Evolutionary conservation across 2,888 invertebrate species (phyloP).

Genomic region (Dusona sp.): DNA sequence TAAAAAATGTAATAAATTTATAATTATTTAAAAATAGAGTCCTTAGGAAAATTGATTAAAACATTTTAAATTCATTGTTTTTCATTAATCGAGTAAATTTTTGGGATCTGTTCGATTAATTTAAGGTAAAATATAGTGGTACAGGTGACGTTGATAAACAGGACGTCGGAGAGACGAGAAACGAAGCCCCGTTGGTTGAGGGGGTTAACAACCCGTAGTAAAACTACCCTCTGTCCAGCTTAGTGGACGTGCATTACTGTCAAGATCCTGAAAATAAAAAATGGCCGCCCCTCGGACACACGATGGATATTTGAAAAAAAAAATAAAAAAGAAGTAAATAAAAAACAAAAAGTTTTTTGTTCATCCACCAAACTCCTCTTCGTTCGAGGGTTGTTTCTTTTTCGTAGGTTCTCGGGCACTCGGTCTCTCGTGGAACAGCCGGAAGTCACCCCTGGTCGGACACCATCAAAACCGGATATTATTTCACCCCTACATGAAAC

Average conservation of each 20-base stretch:
- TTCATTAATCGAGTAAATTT: background rate
- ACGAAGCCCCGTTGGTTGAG: constrained; percentile 12
- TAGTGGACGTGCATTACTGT: constrained; percentile 67
- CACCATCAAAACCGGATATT: constrained; percentile 59
- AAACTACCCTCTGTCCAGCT: constrained; percentile 11
- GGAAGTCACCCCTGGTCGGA: constrained; percentile 46
- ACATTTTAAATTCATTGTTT: background rate
- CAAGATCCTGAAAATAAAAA: constrained; percentile 56
- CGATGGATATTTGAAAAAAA: background rate
- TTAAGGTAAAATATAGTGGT: background rate
- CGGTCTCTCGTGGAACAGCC: constrained; percentile 36
- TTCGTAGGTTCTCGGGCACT: constrained; percentile 21
- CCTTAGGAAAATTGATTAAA: background rate
- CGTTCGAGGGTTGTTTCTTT: constrained; percentile 8
- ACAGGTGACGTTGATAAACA: constrained; percentile 8
- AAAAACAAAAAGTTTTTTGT: background rate
- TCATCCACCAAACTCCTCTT: background rate
- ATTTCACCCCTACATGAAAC: constrained; percentile 28
- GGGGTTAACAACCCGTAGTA: constrained; percentile 7
- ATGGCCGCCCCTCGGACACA: constrained; percentile 3
- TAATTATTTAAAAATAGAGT: background rate
- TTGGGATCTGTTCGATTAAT: background rate
- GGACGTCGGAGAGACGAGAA: background rate
- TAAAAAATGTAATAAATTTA: background rate
- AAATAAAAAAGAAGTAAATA: background rate